Base-by-base conservation (phyloP, 2,797 vertebrate genomes). In the Pseudochaenichthys georgianus region DNA sequence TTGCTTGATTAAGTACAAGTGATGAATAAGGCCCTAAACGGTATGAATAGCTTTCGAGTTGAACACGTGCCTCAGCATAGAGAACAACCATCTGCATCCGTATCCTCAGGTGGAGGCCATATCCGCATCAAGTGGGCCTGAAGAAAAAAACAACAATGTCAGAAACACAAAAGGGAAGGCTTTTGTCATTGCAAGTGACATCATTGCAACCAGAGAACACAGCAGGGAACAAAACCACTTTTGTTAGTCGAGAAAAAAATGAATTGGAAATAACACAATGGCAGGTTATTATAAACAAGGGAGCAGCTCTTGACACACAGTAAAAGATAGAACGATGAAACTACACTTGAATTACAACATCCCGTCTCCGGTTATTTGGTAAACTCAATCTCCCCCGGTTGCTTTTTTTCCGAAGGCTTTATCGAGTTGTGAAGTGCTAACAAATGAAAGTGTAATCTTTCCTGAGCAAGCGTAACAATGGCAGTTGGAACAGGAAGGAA, bases 261-360 rank as follows among this genome's bases (percentile, higher is more conserved):
- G 77, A 85, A 84, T 78, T 64, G 81, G 74, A 88, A 90, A 84
- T 78, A 86, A 83, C 76, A 91, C 88, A 87, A 85, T 90, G 86
- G 83, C 87, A 81, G 85, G 83, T 89, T 89, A 86, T 92, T 88
- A 88, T 75, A 82, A 93, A 87, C 86, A 87, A 87, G 81, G 80
- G 84, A 88, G 77, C 68, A 12, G 66, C 70, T 82, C 80, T 87
- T 81, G 78, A 90, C 85, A 77, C 83, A 41, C 65, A 52, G 75
- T 75, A 61, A 77, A 81, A 86, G 73, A 83, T 73, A 63, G 78
- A 87, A 81, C 75, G 85, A 88, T 81, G 87, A 87, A 84, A 88
- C 77, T 43, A 61, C 63, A 58, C 82, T 84, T 83, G 83, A 88
- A 87, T 88, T 85, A 78, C 85, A 86, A 63, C 85, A 78, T 78